Base-by-base conservation (phyloP, 1,140 invertebrate species). In the Drosophila miranda region DNA sequence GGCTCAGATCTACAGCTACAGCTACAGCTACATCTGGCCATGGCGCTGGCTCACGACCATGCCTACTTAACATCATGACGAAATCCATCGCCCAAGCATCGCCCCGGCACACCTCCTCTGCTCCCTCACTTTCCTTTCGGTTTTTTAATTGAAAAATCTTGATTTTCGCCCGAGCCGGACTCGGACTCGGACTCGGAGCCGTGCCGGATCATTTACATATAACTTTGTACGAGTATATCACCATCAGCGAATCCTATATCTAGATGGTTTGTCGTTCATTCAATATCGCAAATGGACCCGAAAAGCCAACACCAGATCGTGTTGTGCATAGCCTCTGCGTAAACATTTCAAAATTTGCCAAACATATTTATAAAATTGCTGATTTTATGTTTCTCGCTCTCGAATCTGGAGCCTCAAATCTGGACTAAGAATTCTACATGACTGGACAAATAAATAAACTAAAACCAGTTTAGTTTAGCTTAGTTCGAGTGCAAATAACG, bases 61-160 rank as follows among this genome's bases (percentile, higher is more conserved):
- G 71, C 71, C 71, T 74, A 74, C 71, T 74, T 58, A 74, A 62
- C 71, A 74, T 74, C 71, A 60, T 75, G 72, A 75, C 62, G 71
- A 75, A 75, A 75, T 74, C 60, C 43, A 42, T 11, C 14, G 19
- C 28, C 55, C 30, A 42, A 46, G 21, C 9, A 38, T 38, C 34
- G 34, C 51, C 57, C 14, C 56, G 16, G 26, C 38, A 30, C 51
- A 43, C 66, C 2, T 26, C 6, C 26, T 21, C 38, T 43, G 21
- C 41, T 44, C 68, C 43, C 23, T 26, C 23, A 4, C 49, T 28
- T 48, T 62, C 64, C 43, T 45, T 46, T 30, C 2, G 8, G 43
- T 23, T 14, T 75, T 74, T 76, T 76, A 76, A 76, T 75, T 76
- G 74, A 76, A 76, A 76, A 76, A 76, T 76, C 72, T 75, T 62